Evolutionary conservation across 37 sponge, comb jelly and placozoan species (phyloP), one percentile per base, ranked within the genome.

Genomic region (Cladorhizidae sp.): DNA sequence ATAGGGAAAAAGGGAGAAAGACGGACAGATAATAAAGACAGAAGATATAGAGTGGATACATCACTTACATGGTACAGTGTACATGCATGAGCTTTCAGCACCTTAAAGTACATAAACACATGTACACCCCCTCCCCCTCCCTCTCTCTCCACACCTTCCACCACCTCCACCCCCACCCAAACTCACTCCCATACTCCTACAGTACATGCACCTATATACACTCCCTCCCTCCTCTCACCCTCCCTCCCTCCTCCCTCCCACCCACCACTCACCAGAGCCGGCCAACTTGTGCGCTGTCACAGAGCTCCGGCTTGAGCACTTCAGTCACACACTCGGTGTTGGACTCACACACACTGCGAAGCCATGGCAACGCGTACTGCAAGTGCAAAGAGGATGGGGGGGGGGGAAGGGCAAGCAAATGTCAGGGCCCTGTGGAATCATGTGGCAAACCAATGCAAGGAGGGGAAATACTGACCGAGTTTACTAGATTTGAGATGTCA

Each of bases 221-320:
- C 49, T 9, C 49, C 49, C 49, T 45, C 9, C 9, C 49, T 45
- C 9, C 49, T 9, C 49, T 45, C 49, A 12, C 49, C 49, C 49
- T 12, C 49, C 5, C 49, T 9, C 9, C 49, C 9, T 45, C 49
- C 49, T 45, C 9, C 49, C 49, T 45, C 9, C 49, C 49, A 5
- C 9, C 49, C 9, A 0, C 3, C 2, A 73, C 74, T 50, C 32
- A 73, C 87, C 87, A 86, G 56, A 86, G 40, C 5, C 31, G 61
- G 31, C 87, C 87, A 14, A 86, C 87, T 42, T 86, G 87, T 9
- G 79, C 87, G 56, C 78, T 73, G 35, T 45, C 76, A 36, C 51
- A 23, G 2, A 75, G 40, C 40, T 73, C 26, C 3, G 87, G 87
- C 31, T 68, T 57, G 33, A 86, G 68, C 1, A 70, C 57, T 29